These are phyloP conservation scores for Anser brachyrhynchus DNA, from an alignment of 2,113 vertebrate species.

Conservation along the genomic window DNA sequence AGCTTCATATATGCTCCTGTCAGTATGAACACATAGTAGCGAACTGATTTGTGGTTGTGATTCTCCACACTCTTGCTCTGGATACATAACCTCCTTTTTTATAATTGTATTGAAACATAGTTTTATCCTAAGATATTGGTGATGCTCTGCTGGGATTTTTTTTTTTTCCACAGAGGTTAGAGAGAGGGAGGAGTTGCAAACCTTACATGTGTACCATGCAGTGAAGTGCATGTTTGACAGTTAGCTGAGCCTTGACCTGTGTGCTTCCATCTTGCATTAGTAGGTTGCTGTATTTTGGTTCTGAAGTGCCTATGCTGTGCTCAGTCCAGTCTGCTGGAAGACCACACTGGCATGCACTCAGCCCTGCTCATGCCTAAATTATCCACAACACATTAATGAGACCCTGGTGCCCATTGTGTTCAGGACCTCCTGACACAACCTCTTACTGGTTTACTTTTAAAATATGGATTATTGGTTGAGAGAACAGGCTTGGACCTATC, in stretches of 20 bases:
- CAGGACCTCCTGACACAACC: not conserved
- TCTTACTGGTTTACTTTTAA: slow-evolving; percentile 17
- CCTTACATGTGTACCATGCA: not conserved
- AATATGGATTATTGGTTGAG: not conserved
- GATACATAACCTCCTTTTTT: not conserved
- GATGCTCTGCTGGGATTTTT: not conserved
- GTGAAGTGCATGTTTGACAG: not conserved
- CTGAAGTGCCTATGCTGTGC: not conserved
- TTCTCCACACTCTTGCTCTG: not conserved
- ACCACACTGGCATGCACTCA: not conserved
- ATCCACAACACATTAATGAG: not conserved
- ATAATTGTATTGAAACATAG: not conserved
- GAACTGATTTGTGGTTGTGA: not conserved
- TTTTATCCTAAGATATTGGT: not conserved
- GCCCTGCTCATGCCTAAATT: not conserved
- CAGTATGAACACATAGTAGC: not conserved
- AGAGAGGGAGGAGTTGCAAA: not conserved
- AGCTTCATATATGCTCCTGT: not conserved
- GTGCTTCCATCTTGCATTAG: not conserved
- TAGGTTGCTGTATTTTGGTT: not conserved
- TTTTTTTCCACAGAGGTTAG: not conserved
- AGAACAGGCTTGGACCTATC: not conserved
- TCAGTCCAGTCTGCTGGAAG: not conserved
- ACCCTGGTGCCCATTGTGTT: not conserved
- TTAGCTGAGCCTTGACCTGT: not conserved